phyloP scores from a whole-genome alignment of 2,888 invertebrate genomes.

The Epinotia ramella region DNA sequence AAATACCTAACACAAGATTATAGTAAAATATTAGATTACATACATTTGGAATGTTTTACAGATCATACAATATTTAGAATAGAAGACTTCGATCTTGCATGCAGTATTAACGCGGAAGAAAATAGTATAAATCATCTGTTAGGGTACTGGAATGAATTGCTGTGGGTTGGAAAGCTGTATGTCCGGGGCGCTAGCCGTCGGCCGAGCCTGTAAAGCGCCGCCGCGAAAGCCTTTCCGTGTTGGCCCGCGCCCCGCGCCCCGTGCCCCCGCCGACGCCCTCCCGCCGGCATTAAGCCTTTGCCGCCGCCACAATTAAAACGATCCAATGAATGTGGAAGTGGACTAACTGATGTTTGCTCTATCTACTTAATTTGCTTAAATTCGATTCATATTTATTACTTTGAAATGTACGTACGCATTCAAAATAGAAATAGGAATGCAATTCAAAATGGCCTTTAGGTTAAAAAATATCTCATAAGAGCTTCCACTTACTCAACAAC shows the following conservation, averaged over 20 bases:
- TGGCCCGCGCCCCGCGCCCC: conserved; percentile 53
- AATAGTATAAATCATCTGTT: neutral
- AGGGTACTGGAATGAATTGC: neutral
- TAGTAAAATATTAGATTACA: too few species aligned
- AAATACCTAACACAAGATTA: too few species aligned
- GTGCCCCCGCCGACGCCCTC: conserved; percentile 21
- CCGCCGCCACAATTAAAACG: conserved; percentile 44
- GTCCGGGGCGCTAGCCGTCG: conserved; percentile 51
- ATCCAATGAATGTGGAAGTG: conserved; percentile 44
- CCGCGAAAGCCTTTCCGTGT: conserved; percentile 84
- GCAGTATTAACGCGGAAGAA: neutral
- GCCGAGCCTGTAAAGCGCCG: conserved; percentile 72
- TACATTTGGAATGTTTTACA: too few species aligned
- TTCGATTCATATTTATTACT: conserved; percentile 24
- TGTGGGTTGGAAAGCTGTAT: conserved; percentile 30
- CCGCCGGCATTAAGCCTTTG: conserved; percentile 32
- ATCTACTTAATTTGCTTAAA: conserved; percentile 43
- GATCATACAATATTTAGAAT: too few species aligned
- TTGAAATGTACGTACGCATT: neutral
- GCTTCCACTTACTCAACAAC: too few species aligned
- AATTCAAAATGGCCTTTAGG: too few species aligned
- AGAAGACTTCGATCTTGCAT: neutral
- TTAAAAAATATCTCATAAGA: too few species aligned
- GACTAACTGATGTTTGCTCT: conserved; percentile 40
- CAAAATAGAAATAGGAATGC: neutral